Base-by-base conservation (phyloP, 1,140 invertebrate genomes). In the Drosophila kohkoa region DNA sequence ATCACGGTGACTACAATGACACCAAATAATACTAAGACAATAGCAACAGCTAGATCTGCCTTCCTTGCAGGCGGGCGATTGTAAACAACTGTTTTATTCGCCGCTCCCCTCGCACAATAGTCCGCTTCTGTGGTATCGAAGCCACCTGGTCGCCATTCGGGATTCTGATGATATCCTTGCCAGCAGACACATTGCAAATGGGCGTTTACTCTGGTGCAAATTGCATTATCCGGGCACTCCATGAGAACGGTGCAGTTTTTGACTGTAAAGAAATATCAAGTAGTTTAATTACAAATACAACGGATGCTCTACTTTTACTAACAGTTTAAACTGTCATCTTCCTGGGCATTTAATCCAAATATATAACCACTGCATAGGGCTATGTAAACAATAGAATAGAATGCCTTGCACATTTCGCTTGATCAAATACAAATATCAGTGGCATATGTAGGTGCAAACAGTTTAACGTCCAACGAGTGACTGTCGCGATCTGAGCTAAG, bases 1-100 rank as follows among this genome's bases (percentile, higher is more conserved):
- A 81, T n/a, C 0, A 65, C 11, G 0, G 58, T 73, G 11, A 62
- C 69, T 32, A 81, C 48, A 16, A 62, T 73, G 0, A 72, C 69
- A 11, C 30, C 64, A 16, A 79, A 57, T 15, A 81, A 48, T 3
- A 81, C 46, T 3, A 76, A 41, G 0, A 79, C n/a, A 62, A 81
- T 70, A 1, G 59, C 77, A 38, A 73, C 43, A 1, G 60, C 65
- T 2, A 76, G n/a, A 28, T 81, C 43, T 5, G 76, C 68, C 10
- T 6, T 25, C 7, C 63, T 70, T 0, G 68, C 28, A 0, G 70
- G 32, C n/a, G n/a, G 7, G n/a, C 43, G 76, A 20, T 28, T 54
- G 32, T 43, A 75, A 6, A 25, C 52, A 20, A 43, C 7, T 2
- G 55, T 60, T 74, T 70, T 77, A 63, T 75, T 75, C 13, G 25